Evolutionary conservation across 2,888 invertebrate genomes (phyloP).

Genomic region (Nebria brevicollis): DNA sequence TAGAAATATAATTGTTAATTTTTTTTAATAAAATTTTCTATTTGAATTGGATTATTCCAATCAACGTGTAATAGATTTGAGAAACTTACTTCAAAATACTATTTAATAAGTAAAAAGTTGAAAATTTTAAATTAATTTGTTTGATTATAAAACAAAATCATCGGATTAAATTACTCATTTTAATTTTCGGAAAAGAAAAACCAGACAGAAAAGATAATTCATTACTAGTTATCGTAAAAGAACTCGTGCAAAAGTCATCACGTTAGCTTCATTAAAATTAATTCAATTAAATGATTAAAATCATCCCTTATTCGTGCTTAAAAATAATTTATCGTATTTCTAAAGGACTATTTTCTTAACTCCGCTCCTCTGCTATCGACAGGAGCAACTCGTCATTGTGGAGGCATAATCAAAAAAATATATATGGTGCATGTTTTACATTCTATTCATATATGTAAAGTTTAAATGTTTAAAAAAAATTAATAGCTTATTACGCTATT

Average conservation of each 20-base stretch:
- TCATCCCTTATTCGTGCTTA: neutral
- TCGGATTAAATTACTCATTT: neutral
- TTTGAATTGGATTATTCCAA: too few relatives aligned
- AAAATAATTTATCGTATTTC: neutral
- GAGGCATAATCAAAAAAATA: neutral
- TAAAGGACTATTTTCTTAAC: neutral
- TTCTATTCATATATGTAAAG: too few relatives aligned
- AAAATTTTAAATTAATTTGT: neutral
- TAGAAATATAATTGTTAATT: too few relatives aligned
- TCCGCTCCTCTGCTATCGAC: neutral
- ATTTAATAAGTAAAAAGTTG: neutral
- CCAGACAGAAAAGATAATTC: neutral
- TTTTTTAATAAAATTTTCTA: too few relatives aligned
- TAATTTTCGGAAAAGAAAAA: neutral
- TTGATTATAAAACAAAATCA: neutral
- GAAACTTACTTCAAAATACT: neutral
- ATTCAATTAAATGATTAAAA: slow-evolving; percentile 43
- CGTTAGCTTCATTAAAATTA: slow-evolving; percentile 6
- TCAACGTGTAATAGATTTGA: too few relatives aligned
- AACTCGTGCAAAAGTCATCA: neutral
- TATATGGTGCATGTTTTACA: too few relatives aligned
- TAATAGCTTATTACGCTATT: too few relatives aligned
- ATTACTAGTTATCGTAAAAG: neutral
- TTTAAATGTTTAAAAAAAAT: too few relatives aligned
- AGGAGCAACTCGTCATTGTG: neutral